A percentile compares a stretch with the other conserved stretches of the same genome.
Conservation (phyloP, 1,140 invertebrate genomes). For the Carcinoscorpius rotundicauda region DNA sequence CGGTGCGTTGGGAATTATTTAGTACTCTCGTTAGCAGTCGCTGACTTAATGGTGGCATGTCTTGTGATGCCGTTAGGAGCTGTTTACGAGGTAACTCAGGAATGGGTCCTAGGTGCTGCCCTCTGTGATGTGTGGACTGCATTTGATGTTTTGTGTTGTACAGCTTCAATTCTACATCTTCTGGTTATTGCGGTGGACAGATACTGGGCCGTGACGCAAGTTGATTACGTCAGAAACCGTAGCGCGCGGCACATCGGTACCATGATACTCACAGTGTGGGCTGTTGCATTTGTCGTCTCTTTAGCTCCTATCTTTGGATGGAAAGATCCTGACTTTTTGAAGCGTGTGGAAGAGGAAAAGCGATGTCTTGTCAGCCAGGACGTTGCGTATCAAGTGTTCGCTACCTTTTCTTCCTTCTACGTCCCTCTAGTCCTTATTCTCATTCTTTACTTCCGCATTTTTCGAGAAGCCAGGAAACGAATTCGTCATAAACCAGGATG, state of each 20-base stretch:
- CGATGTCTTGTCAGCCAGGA: slow-evolving; percentile 81
- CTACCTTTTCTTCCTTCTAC: slow-evolving; percentile 88
- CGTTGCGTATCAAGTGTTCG: slow-evolving; percentile 59
- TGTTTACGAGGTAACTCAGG: slow-evolving; percentile 53
- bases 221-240: slow-evolving; percentile 82
- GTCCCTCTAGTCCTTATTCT: slow-evolving; percentile 83
- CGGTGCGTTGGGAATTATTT: slow-evolving; percentile 77
- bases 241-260: slow-evolving; percentile 65
- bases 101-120: slow-evolving; percentile 71
- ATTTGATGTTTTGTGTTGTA: slow-evolving; percentile 83
- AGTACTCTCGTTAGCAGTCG: slow-evolving; percentile 71
- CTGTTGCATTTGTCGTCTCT: slow-evolving; percentile 65
- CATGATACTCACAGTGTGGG: slow-evolving; percentile 82
- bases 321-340: slow-evolving; percentile 73
- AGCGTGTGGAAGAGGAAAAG: slow-evolving; percentile 61
- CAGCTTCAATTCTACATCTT: slow-evolving; percentile 82
- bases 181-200: slow-evolving; percentile 89
- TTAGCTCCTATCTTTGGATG: slow-evolving; percentile 66
- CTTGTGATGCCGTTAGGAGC: slow-evolving; percentile 76
- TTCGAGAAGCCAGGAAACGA: slow-evolving; percentile 41
- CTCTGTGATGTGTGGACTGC: slow-evolving; percentile 90
- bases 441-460: slow-evolving; percentile 81
- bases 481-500: slow-evolving; percentile 49
- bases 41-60: slow-evolving; percentile 70
- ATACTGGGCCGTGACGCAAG: slow-evolving; percentile 90